Conservation (phyloP, 1,140 invertebrate genomes). For the Scaptomyza hsui region DNA sequence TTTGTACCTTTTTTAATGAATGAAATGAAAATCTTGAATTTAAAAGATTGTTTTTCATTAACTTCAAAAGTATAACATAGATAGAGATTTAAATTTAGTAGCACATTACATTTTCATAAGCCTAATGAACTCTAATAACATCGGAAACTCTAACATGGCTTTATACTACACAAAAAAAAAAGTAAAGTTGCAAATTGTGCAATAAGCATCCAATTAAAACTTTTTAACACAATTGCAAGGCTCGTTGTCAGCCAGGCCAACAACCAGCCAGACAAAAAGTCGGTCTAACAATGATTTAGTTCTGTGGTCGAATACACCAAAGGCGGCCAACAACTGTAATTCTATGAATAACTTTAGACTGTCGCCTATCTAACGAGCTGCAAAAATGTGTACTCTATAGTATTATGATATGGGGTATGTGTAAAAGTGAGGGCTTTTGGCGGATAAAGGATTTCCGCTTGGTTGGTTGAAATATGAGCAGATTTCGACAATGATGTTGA, state of each 20-base stretch:
- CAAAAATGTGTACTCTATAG: conserved; percentile 58
- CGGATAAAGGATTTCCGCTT: conserved; percentile 77
- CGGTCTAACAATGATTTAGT: conserved; percentile 46
- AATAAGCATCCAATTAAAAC: conserved; percentile 80
- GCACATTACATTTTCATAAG: conserved; percentile 21
- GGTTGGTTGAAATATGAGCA: conserved; percentile 78
- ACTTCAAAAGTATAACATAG: too few species aligned
- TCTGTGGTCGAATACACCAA: conserved; percentile 22
- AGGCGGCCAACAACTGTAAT: conserved; percentile 11
- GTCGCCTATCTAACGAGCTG: conserved; percentile 79
- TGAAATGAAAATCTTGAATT: too few species aligned
- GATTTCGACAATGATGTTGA: conserved; percentile 62
- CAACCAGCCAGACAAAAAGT: conserved; percentile 56
- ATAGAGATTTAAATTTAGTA: too few species aligned
- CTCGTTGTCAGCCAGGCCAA: conserved; percentile 10
- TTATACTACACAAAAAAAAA: conserved; percentile 20
- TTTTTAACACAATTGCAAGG: conserved; percentile 72
- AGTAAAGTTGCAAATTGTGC: conserved; percentile 64
- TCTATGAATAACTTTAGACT: conserved; percentile 55
- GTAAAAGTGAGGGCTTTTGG: conserved; percentile 4
- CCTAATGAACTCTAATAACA: conserved; percentile 31
- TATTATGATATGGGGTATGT: conserved; percentile 8
- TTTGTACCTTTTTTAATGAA: too few species aligned
- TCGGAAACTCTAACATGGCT: conserved; percentile 19
- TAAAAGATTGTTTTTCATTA: too few species aligned